Evolutionary conservation across 1,140 invertebrate species (phyloP).

Genomic region (Leguminivora glycinivorella): DNA sequence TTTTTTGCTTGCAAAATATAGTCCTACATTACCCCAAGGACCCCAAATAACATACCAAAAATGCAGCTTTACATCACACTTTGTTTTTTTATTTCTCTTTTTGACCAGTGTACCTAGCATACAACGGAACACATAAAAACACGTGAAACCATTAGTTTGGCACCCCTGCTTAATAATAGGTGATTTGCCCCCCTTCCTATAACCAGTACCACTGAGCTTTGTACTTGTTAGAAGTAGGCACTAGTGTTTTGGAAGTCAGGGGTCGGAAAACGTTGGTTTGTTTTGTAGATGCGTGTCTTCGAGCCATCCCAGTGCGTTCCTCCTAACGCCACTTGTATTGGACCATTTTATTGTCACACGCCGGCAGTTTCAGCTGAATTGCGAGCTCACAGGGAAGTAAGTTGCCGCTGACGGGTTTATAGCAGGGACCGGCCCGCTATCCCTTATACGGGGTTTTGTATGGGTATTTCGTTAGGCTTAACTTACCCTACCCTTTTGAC

Average conservation of each 20-base stretch:
- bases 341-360: slow-evolving; percentile 69
- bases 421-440: too few species aligned
- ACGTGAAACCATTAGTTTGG: slow-evolving; percentile 68
- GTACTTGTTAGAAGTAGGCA: slow-evolving; percentile 32
- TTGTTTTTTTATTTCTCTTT: too few species aligned
- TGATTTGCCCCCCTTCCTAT: slow-evolving; percentile 57
- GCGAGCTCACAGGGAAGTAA: slow-evolving; percentile 63
- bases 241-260: background rate
- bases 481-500: too few species aligned
- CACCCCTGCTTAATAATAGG: slow-evolving; percentile 71
- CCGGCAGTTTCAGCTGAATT: slow-evolving; percentile 60
- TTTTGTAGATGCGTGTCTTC: slow-evolving; percentile 58
- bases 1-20: too few species aligned
- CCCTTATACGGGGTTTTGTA: too few species aligned
- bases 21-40: too few species aligned
- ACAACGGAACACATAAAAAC: slow-evolving; percentile 69
- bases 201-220: slow-evolving; percentile 49
- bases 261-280: slow-evolving; percentile 46
- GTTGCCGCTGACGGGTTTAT: slow-evolving; percentile 54
- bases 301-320: slow-evolving; percentile 58
- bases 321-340: slow-evolving; percentile 71
- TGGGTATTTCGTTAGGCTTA: too few species aligned
- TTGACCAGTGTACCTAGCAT: too few species aligned
- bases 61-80: too few species aligned
- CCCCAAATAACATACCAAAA: too few species aligned